These are phyloP conservation scores for Agapostemon virescens DNA, from an alignment of 2,888 invertebrate genomes.

Conservation along the genomic window DNA sequence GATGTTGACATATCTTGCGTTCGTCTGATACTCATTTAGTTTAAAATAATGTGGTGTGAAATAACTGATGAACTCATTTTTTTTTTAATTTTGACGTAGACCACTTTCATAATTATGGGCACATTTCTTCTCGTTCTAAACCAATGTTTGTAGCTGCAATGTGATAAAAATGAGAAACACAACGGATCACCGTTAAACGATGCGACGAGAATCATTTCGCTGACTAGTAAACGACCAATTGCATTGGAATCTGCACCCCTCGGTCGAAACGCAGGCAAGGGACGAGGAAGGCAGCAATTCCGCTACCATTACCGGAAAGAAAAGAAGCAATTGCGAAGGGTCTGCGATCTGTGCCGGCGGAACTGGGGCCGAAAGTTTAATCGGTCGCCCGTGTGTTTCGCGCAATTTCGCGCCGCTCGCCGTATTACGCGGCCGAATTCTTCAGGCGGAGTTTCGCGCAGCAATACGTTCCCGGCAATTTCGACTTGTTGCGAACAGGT, in stretches of 20 bases:
- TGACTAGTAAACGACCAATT: background rate
- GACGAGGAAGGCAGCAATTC: background rate
- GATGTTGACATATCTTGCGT: background rate
- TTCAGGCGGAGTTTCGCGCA: slow-evolving; percentile 20
- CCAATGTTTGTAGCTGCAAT: too few relatives aligned
- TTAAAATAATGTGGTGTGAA: too few relatives aligned
- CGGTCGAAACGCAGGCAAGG: background rate
- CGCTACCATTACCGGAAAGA: background rate
- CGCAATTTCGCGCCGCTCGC: slow-evolving; percentile 27
- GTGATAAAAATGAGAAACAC: too few relatives aligned
- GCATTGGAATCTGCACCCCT: background rate
- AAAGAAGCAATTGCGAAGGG: slow-evolving; percentile 2
- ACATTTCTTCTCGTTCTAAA: too few relatives aligned
- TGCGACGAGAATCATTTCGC: too few relatives aligned
- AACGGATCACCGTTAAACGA: too few relatives aligned
- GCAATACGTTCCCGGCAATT: slow-evolving; percentile 29
- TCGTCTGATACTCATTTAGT: background rate
- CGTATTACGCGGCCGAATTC: slow-evolving; percentile 25
- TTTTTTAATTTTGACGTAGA: too few relatives aligned
- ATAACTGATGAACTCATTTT: too few relatives aligned
- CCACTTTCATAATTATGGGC: too few relatives aligned
- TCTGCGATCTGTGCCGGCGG: background rate
- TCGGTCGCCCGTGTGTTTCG: slow-evolving; percentile 18
- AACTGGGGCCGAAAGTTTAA: slow-evolving; percentile 22
- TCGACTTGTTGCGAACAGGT: slow-evolving; percentile 32